Evolutionary conservation across 1,140 invertebrate genomes (phyloP).

Genomic region (Myzus persicae): DNA sequence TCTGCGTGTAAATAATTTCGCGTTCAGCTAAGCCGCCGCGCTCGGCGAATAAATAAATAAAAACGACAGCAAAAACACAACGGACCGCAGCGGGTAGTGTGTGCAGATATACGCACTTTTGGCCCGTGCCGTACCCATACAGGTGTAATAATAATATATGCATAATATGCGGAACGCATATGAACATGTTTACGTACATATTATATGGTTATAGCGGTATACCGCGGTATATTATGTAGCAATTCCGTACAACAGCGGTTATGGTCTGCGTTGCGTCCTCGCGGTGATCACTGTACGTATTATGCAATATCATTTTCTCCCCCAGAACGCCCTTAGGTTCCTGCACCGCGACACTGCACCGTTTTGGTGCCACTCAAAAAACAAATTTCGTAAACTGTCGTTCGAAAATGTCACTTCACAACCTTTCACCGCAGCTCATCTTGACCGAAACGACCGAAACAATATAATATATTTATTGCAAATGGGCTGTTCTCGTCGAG

Average conservation of each 20-base stretch:
- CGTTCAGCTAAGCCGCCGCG: conserved; percentile 43
- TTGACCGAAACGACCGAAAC: not conserved
- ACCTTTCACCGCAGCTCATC: not conserved
- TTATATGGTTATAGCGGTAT: conserved; percentile 7
- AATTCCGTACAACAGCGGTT: not conserved
- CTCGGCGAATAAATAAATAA: conserved; percentile 52
- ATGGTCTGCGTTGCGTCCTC: not conserved
- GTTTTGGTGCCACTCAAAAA: not conserved
- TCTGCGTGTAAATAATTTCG: conserved; percentile 50
- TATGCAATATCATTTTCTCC: not conserved
- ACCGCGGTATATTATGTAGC: not conserved
- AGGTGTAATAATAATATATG: not conserved
- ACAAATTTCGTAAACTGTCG: not conserved
- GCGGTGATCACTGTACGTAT: too few species aligned
- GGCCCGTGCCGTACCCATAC: not conserved
- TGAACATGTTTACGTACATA: not conserved
- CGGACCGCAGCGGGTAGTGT: not conserved
- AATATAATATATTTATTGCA: too few species aligned
- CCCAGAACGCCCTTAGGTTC: not conserved
- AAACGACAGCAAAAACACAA: not conserved
- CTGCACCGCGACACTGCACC: not conserved
- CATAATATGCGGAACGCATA: not conserved
- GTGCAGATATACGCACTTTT: not conserved
- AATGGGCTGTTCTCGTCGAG: too few species aligned
- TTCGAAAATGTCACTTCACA: not conserved